Conservation (phyloP, 1,140 invertebrate species). For the Camponotus floridanus region DNA sequence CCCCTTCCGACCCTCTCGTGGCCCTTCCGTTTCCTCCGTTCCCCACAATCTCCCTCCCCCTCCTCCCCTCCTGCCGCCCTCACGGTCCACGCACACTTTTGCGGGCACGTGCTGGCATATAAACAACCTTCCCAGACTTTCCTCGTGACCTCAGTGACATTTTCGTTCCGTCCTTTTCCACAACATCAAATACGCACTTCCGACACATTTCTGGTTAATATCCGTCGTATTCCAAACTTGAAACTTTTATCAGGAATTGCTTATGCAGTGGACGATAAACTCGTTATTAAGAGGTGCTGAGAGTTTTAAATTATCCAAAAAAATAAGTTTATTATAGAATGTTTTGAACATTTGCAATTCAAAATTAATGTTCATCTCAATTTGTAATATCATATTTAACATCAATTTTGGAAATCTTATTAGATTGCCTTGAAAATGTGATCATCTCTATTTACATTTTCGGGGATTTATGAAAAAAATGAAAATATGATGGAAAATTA, state of each 20-base stretch:
- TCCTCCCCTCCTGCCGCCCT: neutral
- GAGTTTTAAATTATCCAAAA: neutral
- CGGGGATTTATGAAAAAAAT: neutral
- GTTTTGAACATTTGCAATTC: neutral
- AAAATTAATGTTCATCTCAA: neutral
- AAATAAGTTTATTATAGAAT: neutral
- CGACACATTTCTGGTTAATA: neutral
- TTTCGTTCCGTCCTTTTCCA: constrained; percentile 25
- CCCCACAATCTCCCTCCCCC: constrained; percentile 13
- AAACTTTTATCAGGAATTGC: neutral
- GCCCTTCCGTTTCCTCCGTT: constrained; percentile 55
- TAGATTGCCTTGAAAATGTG: neutral
- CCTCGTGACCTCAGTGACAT: constrained; percentile 46
- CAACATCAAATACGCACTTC: constrained; percentile 26
- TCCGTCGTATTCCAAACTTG: neutral
- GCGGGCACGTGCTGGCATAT: constrained; percentile 72
- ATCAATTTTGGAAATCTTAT: neutral
- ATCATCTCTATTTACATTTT: neutral
- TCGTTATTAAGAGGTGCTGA: neutral
- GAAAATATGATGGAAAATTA: neutral
- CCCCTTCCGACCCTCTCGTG: constrained; percentile 55
- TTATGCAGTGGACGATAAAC: neutral
- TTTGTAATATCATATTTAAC: constrained; percentile 1
- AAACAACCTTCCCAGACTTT: constrained; percentile 73
- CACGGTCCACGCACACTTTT: neutral